Conservation (phyloP, 1,140 invertebrate genomes). For the Tribolium madens region DNA sequence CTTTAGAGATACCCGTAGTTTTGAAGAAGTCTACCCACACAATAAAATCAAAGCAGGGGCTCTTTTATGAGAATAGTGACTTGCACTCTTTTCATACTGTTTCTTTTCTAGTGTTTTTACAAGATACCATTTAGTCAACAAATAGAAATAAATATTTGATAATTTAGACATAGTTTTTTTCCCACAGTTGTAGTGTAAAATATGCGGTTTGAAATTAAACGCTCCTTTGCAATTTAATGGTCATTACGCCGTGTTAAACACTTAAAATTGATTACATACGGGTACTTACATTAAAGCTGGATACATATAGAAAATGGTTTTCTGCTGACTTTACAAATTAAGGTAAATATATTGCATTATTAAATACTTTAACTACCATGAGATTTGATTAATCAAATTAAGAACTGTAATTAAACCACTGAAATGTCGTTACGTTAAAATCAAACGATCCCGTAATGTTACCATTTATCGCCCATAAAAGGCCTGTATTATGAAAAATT, state of each 20-base stretch:
- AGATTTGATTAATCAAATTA: constrained; percentile 29
- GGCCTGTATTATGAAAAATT: background rate
- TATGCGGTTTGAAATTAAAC: constrained; percentile 29
- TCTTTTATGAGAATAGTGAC: constrained; percentile 51
- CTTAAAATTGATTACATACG: constrained; percentile 35
- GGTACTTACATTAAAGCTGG: constrained; percentile 31
- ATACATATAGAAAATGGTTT: constrained; percentile 21
- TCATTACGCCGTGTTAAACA: constrained; percentile 26
- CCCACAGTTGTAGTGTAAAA: background rate
- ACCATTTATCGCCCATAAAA: constrained; percentile 5
- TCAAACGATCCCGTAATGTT: background rate
- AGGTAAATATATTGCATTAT: constrained; percentile 32
- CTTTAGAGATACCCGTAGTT: constrained; percentile 44
- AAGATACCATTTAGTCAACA: constrained; percentile 34
- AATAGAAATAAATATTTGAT: constrained; percentile 13
- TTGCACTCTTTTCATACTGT: constrained; percentile 40
- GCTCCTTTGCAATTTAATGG: constrained; percentile 21
- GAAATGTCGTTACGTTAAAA: constrained; percentile 12
- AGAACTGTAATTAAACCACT: constrained; percentile 20
- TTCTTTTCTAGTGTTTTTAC: constrained; percentile 50
- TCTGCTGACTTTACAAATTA: constrained; percentile 32
- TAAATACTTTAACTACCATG: constrained; percentile 7
- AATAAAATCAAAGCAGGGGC: constrained; percentile 53
- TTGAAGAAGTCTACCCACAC: constrained; percentile 47
- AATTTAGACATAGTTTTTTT: background rate